phyloP scores from a whole-genome alignment of 2,797 vertebrate species.

The Hemitrygon akajei region DNA sequence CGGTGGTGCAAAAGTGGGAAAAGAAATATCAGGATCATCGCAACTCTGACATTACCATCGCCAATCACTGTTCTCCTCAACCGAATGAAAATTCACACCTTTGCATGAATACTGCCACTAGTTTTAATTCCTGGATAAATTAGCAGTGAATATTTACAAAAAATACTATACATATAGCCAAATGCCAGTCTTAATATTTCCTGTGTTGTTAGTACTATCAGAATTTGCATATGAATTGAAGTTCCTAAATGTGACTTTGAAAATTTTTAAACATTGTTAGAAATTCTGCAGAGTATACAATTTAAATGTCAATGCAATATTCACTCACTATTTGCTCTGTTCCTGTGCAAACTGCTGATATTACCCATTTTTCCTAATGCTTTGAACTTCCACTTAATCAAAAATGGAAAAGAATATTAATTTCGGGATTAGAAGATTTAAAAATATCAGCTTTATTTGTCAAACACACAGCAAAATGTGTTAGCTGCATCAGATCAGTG shows the following conservation, averaged over 20 bases:
- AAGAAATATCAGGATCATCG: not conserved
- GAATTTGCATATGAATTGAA: not conserved
- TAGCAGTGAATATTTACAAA: not conserved
- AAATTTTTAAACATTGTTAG: not conserved
- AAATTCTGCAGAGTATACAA: not conserved
- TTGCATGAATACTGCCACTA: not conserved
- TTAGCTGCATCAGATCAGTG: too few species aligned
- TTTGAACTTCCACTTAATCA: not conserved
- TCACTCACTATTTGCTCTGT: not conserved
- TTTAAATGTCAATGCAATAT: not conserved
- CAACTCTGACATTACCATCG: slow-evolving; percentile 23
- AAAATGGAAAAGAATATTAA: not conserved
- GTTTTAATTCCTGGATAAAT: not conserved
- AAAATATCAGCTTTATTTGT: too few species aligned
- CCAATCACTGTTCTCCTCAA: not conserved
- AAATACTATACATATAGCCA: not conserved
- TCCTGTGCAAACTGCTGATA: not conserved
- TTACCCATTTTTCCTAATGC: not conserved
- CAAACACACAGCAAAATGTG: too few species aligned
- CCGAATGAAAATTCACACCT: not conserved
- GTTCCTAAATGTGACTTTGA: not conserved
- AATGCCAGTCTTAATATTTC: not conserved
- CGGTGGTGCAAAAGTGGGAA: not conserved
- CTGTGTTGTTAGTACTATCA: not conserved
- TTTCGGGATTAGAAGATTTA: not conserved